These are phyloP conservation scores for Mormyrops boulengeri DNA, from an alignment of 2,797 vertebrate genomes.

Conservation along the genomic window DNA sequence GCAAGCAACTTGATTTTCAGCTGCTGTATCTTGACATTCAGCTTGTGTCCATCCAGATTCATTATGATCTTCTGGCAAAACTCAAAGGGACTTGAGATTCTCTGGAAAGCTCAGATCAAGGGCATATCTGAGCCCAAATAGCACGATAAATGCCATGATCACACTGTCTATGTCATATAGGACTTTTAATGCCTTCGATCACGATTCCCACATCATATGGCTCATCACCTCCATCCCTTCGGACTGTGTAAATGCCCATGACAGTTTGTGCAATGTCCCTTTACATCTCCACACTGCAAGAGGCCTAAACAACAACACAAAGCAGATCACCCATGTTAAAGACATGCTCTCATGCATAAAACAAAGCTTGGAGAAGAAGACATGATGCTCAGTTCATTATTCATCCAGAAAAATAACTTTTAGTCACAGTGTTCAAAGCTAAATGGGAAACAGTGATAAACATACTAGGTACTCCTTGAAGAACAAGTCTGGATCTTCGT, in stretches of 20 bases:
- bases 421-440: neutral
- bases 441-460: neutral
- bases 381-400: neutral
- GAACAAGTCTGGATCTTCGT: constrained; percentile 25
- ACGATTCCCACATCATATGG: neutral
- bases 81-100: neutral
- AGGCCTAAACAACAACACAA: neutral
- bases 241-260: neutral
- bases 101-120: neutral
- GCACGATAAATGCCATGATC: neutral
- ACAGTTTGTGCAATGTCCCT: neutral
- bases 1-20: too few species aligned
- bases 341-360: too few species aligned
- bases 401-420: neutral
- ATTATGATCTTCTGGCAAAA: neutral
- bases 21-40: too few species aligned
- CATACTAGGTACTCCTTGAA: constrained; percentile 28
- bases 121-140: neutral
- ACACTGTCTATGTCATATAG: neutral
- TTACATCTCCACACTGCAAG: neutral
- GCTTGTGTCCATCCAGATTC: too few species aligned
- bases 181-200: neutral
- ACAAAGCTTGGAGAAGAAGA: too few species aligned
- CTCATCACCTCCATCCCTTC: neutral
- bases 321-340: neutral